Evolutionary conservation across 2,797 vertebrate genomes (phyloP).

Genomic region (Sebastes dallii): DNA sequence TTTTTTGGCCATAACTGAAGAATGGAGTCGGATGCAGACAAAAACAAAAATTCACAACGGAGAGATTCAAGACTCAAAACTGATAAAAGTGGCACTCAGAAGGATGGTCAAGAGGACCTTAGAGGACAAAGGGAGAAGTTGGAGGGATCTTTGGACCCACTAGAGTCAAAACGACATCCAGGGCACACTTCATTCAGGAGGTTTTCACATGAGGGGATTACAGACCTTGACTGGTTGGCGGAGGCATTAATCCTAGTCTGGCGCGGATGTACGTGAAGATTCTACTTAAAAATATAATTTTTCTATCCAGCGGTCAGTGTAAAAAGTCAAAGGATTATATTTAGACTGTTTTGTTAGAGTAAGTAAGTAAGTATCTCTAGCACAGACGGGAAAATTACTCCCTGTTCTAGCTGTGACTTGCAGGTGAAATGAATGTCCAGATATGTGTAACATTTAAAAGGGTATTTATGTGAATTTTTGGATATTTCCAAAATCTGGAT

Average conservation of each 20-base stretch:
- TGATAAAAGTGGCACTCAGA: slow-evolving; percentile 88
- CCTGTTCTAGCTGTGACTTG: neutral
- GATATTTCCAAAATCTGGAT: neutral
- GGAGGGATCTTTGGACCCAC: slow-evolving; percentile 81
- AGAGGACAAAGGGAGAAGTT: slow-evolving; percentile 83
- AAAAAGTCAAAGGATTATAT: neutral
- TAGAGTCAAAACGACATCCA: slow-evolving; percentile 84
- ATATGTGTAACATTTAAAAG: neutral
- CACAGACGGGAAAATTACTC: neutral
- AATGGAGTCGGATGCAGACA: slow-evolving; percentile 86
- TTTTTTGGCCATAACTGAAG: neutral
- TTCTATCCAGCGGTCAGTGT: neutral
- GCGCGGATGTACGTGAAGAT: neutral
- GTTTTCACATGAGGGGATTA: slow-evolving; percentile 83
- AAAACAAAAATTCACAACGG: slow-evolving; percentile 91
- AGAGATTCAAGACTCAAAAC: slow-evolving; percentile 90
- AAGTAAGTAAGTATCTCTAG: neutral
- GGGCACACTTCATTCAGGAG: slow-evolving; percentile 74
- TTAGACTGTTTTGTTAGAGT: neutral
- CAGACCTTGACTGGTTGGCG: slow-evolving; percentile 68
- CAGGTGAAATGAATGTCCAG: neutral
- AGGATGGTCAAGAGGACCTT: slow-evolving; percentile 86
- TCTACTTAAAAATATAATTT: neutral
- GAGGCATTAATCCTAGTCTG: neutral
- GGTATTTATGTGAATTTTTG: neutral